Conservation (phyloP, 1,140 invertebrate genomes). For the Euschistus heros region DNA sequence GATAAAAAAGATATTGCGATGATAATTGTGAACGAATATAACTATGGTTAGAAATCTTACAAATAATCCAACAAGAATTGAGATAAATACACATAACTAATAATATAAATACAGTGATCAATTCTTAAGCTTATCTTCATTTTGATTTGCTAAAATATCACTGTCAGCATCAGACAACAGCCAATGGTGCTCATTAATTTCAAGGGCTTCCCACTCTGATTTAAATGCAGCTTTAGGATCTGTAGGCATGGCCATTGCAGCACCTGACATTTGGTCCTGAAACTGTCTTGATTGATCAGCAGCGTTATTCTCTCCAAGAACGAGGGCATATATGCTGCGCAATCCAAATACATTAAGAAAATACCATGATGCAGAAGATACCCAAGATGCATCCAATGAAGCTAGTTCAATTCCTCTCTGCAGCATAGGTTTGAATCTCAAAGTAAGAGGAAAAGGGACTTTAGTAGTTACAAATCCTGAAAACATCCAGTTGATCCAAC, state of each 20-base stretch:
- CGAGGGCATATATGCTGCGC: conserved; percentile 92
- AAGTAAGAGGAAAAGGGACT: conserved; percentile 95
- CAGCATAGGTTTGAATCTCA: conserved; percentile 98
- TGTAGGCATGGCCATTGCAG: conserved; percentile 90
- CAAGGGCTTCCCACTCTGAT: conserved; percentile 97
- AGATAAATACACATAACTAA: too few species aligned
- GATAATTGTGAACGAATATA: too few species aligned
- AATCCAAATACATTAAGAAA: conserved; percentile 99
- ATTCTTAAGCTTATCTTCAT: too few species aligned
- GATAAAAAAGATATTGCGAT: too few species aligned
- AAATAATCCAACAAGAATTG: too few species aligned
- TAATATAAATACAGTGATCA: too few species aligned
- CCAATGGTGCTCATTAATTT: conserved; percentile 91
- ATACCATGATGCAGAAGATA: conserved; percentile 99
- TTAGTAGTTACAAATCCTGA: conserved; percentile 67
- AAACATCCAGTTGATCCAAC: conserved; percentile 99
- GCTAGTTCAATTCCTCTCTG: conserved; percentile 93
- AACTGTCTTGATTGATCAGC: conserved; percentile 93
- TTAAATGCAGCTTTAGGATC: conserved; percentile 98
- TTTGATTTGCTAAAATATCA: conserved; percentile 17
- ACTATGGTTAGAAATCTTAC: too few species aligned
- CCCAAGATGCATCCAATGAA: conserved; percentile 97
- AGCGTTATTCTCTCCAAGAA: conserved; percentile 97
- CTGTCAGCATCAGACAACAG: conserved; percentile 43
- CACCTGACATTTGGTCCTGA: conserved; percentile 96